A percentile compares a stretch with the other conserved stretches of the same genome.
Evolutionary conservation across 2,888 invertebrate genomes (phyloP).

Genomic region (Cosmorhoe ocellata): DNA sequence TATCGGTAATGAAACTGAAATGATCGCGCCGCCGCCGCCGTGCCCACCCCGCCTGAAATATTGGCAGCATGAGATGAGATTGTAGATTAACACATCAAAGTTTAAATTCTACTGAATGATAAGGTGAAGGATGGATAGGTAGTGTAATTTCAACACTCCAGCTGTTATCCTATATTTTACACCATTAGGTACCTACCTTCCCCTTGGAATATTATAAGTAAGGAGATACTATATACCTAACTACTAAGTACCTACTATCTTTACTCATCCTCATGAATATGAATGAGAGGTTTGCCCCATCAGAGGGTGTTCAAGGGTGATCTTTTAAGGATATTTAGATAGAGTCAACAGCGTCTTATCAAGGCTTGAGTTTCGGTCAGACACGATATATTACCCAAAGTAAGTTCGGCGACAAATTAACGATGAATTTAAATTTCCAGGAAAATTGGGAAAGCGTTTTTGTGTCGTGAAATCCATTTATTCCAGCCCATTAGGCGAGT

Average conservation of each 20-base stretch:
- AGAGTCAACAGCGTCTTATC: slow-evolving; percentile 41
- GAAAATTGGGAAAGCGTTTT: slow-evolving; percentile 14
- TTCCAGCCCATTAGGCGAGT: not conserved
- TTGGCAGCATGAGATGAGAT: too few relatives aligned
- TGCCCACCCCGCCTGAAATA: too few relatives aligned
- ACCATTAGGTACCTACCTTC: too few relatives aligned
- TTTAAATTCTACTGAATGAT: too few relatives aligned
- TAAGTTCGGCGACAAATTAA: slow-evolving; percentile 30
- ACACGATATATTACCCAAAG: slow-evolving; percentile 47
- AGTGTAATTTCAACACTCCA: too few relatives aligned
- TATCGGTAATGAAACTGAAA: too few relatives aligned
- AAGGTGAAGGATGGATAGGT: too few relatives aligned
- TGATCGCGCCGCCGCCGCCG: too few relatives aligned
- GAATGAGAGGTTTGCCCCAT: slow-evolving; percentile 31
- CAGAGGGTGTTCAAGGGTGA: slow-evolving; percentile 18
- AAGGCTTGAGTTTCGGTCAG: slow-evolving; percentile 32
- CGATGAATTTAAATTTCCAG: slow-evolving; percentile 31
- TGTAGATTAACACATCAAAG: too few relatives aligned
- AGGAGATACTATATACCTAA: too few relatives aligned
- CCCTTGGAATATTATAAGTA: too few relatives aligned
- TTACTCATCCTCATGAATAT: slow-evolving; percentile 42
- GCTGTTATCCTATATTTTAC: too few relatives aligned
- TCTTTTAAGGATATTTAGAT: slow-evolving; percentile 42
- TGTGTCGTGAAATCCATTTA: not conserved
- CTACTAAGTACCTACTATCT: not conserved